A percentile compares a stretch with the other conserved stretches of the same genome.
phyloP scores from a whole-genome alignment of 2,888 invertebrate genomes.

The Myathropa florea region DNA sequence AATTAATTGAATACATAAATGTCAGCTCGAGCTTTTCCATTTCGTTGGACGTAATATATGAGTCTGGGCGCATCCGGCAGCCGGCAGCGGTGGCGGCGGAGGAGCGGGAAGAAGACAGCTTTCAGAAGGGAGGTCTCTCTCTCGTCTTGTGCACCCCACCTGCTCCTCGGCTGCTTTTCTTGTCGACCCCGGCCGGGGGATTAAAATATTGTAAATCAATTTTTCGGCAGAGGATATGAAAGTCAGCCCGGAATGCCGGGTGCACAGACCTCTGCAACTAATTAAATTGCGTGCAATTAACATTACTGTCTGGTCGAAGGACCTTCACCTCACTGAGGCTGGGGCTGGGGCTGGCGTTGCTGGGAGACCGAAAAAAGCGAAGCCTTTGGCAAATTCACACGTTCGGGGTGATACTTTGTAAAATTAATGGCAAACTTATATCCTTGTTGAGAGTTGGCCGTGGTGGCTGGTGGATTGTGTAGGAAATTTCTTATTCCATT shows the following conservation, averaged over 20 bases:
- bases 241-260: constrained; percentile 41
- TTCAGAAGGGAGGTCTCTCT: neutral
- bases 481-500: constrained; percentile 62
- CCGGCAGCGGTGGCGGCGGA: constrained; percentile 7
- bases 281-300: constrained; percentile 70
- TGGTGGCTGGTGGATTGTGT: constrained; percentile 11
- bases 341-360: neutral
- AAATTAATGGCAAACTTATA: constrained; percentile 71
- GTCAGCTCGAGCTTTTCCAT: constrained; percentile 73
- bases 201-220: constrained; percentile 71
- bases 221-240: constrained; percentile 65
- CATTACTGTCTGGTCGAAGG: constrained; percentile 66
- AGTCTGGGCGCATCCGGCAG: constrained; percentile 71
- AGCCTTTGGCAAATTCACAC: constrained; percentile 71
- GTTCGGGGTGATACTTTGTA: constrained; percentile 70
- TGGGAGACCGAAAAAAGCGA: constrained; percentile 26
- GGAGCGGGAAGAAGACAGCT: neutral
- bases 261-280: constrained; percentile 63
- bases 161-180: constrained; percentile 7
- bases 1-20: constrained; percentile 74
- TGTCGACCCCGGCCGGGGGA: constrained; percentile 5
- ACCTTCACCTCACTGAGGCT: neutral
- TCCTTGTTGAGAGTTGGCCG: constrained; percentile 58
- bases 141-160: constrained; percentile 6
- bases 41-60: constrained; percentile 73